Percentiles rank a stretch among this genome's conserved stretches.
Conservation (phyloP, 2,113 vertebrate genomes). For the Mugil cephalus region DNA sequence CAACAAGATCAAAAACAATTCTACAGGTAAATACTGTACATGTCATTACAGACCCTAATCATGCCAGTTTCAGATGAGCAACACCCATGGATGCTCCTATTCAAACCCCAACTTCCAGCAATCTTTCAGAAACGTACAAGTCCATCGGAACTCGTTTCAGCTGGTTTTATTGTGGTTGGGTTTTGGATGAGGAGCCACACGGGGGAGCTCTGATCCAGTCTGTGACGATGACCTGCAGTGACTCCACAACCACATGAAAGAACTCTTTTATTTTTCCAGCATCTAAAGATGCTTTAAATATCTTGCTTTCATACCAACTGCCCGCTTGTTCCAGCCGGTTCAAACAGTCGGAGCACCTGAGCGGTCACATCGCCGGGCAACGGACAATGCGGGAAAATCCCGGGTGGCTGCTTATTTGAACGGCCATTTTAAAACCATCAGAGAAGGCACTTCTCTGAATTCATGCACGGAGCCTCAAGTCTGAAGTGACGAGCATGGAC, state of each 20-base stretch:
- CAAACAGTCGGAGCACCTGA: conserved; percentile 16
- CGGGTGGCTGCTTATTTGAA: neutral
- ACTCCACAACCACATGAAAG: conserved; percentile 3
- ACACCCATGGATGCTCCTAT: no score
- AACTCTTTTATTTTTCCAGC: neutral
- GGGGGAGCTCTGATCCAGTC: conserved; percentile 32
- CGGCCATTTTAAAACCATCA: conserved; percentile 7
- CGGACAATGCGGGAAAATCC: neutral
- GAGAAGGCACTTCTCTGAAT: conserved; percentile 1
- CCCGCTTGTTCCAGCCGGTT: neutral
- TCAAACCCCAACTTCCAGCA: no score
- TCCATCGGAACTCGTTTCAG: no score
- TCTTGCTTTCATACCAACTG: neutral
- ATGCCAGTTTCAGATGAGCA: no score
- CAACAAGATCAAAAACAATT: no score
- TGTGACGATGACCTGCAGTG: neutral
- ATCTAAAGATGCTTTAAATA: neutral
- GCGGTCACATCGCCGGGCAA: neutral
- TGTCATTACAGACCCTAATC: no score
- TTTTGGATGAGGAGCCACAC: conserved; percentile 21
- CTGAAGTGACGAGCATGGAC: neutral
- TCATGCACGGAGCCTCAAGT: neutral
- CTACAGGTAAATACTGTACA: no score
- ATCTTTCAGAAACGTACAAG: no score
- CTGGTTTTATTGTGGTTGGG: no score